A percentile compares a stretch with the other conserved stretches of the same genome.
Evolutionary conservation across 2,888 invertebrate genomes (phyloP).

Genomic region (Bombyx huttoni): DNA sequence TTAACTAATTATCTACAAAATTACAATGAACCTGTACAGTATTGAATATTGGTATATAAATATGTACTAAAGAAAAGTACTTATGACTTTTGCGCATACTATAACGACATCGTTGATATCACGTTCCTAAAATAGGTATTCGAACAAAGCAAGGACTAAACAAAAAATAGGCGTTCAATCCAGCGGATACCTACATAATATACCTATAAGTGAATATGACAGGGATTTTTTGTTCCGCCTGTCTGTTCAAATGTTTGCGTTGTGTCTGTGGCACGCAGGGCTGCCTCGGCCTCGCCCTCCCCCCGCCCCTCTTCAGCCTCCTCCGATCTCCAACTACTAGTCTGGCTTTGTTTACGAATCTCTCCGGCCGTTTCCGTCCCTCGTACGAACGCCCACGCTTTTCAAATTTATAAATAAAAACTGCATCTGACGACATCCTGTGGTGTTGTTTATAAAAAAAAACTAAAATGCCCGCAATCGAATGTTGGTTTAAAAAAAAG

Average conservation of each 20-base stretch:
- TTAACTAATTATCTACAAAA: no score
- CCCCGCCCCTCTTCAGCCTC: constrained; percentile 26
- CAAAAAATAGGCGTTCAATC: background rate
- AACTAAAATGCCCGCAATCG: background rate
- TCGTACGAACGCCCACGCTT: constrained; percentile 21
- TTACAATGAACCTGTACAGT: no score
- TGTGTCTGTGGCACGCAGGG: constrained; percentile 35
- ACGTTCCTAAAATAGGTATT: background rate
- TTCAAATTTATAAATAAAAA: constrained; percentile 45
- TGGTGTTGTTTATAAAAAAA: constrained; percentile 6
- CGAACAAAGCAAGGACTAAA: constrained; percentile 7
- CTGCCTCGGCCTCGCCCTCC: constrained; percentile 32
- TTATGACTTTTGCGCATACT: background rate
- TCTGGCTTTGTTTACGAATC: constrained; percentile 50
- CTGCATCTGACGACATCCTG: constrained; percentile 24
- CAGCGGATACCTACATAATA: background rate
- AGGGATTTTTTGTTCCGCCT: constrained; percentile 27
- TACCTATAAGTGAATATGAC: constrained; percentile 16
- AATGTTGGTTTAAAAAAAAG: background rate
- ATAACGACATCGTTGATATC: constrained; percentile 12
- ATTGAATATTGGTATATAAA: background rate
- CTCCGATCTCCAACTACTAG: constrained; percentile 17
- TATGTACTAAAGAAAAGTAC: background rate
- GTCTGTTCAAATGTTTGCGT: constrained; percentile 46
- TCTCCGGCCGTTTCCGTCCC: constrained; percentile 40